Percentiles rank a stretch among this genome's conserved stretches.
Conservation (phyloP, 2,888 invertebrate genomes). For the Antitype chi region DNA sequence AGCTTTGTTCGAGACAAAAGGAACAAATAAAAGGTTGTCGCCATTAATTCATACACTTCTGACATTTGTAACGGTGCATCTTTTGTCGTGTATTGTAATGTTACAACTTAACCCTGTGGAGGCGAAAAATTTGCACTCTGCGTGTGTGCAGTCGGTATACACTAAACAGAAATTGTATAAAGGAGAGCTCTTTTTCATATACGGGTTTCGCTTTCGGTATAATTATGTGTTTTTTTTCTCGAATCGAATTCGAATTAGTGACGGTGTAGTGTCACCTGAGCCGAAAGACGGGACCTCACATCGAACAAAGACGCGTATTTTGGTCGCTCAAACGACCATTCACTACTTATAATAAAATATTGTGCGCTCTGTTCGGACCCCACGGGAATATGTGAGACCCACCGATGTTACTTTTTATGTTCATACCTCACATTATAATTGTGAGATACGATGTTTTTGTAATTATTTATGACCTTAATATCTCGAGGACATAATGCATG, state of each 20-base stretch:
- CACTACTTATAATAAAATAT: conserved; percentile 86
- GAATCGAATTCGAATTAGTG: conserved; percentile 83
- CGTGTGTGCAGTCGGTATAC: conserved; percentile 77
- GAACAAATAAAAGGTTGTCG: conserved; percentile 86
- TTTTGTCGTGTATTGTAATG: conserved; percentile 77
- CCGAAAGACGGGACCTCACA: conserved; percentile 85
- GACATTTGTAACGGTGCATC: conserved; percentile 88
- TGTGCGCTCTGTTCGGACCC: conserved; percentile 79
- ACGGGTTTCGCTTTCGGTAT: conserved; percentile 80
- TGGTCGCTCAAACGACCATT: conserved; percentile 82
- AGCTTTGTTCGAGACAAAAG: conserved; percentile 87
- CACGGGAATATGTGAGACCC: conserved; percentile 80
- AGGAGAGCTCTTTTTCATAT: conserved; percentile 77
- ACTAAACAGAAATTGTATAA: conserved; percentile 72
- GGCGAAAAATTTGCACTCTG: conserved; percentile 86
- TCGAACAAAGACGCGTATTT: conserved; percentile 85
- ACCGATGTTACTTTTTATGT: conserved; percentile 78
- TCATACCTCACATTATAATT: conserved; percentile 80
- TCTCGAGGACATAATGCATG: conserved; percentile 71
- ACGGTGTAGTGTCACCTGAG: conserved; percentile 88
- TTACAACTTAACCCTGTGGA: conserved; percentile 78
- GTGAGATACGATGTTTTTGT: conserved; percentile 80
- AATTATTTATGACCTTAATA: conserved; percentile 82
- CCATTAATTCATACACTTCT: conserved; percentile 88
- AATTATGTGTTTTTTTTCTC: conserved; percentile 75